Conservation (phyloP, 2,888 invertebrate species). For the Anarsia innoxiella region DNA sequence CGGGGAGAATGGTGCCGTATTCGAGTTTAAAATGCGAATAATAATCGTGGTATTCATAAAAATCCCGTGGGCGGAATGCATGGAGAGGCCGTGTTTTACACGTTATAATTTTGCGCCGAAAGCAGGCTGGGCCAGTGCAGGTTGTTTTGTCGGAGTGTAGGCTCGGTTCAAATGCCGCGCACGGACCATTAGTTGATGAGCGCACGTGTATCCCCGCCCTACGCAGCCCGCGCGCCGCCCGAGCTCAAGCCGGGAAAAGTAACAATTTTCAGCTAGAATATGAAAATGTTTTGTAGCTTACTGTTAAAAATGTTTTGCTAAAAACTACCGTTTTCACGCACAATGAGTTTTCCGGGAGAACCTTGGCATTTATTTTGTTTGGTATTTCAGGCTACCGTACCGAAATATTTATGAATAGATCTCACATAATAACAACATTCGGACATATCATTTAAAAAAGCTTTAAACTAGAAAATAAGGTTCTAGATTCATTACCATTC, state of each 20-base stretch:
- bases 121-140: conserved; percentile 52
- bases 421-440: too few relatives aligned
- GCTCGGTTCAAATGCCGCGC: conserved; percentile 74
- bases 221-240: conserved; percentile 38
- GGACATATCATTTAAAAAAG: too few relatives aligned
- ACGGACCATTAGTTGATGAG: conserved; percentile 77
- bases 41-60: conserved; percentile 72
- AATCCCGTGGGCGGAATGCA: conserved; percentile 70
- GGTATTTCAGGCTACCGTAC: too few relatives aligned
- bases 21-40: conserved; percentile 75
- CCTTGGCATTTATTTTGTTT: conserved; percentile 36
- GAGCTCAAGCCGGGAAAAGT: conserved; percentile 41
- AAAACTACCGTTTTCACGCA: conserved; percentile 68
- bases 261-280: conserved; percentile 69
- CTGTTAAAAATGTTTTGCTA: conserved; percentile 55
- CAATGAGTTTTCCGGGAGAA: conserved; percentile 60
- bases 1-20: conserved; percentile 67
- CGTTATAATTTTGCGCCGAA: conserved; percentile 73
- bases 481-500: too few relatives aligned
- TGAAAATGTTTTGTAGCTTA: conserved; percentile 67
- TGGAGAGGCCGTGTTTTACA: conserved; percentile 71
- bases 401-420: too few relatives aligned
- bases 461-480: too few relatives aligned
- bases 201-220: conserved; percentile 55
- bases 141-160: conserved; percentile 69